Base-by-base conservation (phyloP, 2,797 vertebrate genomes). In the Chiroxiphia lanceolata region DNA sequence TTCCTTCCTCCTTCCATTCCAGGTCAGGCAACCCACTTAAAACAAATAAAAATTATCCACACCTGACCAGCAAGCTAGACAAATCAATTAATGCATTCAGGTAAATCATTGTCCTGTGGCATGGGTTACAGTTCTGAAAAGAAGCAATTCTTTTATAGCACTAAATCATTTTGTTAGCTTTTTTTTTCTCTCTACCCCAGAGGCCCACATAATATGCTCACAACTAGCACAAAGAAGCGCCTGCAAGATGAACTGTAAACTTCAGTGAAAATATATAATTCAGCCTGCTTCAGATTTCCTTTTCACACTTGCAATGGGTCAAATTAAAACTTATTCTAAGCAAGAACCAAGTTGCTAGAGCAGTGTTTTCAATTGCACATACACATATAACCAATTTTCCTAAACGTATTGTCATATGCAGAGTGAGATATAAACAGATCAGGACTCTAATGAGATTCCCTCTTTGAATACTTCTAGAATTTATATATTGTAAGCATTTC, bases 401-500 rank as follows among this genome's bases (percentile, higher is more conserved):
- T 44, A 33, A 33, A 63, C 5, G 18, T 44, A 63, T 33, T 33
- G 29, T 96, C 61, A 60, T 90, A 87, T 87, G 56, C 89, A 97
- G 60, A 88, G 48, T 83, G 42, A 93, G 60, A 91, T 91, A 97
- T 87, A 96, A 97, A 94, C 61, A 91, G 90, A 93, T 95, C 89
- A 89, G 81, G 78, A 79, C 36, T 84, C 53, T 80, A 31, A 83
- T 75, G 42, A 91, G 67, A 71, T 13, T 74, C 17, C 68, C 33
- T 63, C 64, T 21, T 56, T 94, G 71, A 95, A 78, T 97, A 90
- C 94, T 93, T 95, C 76, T 47, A 91, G 15, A 93, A 88, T 96
- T 96, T 96, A 84, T 94, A 83, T 92, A 38, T 56, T 95, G 65
- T 93, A 96, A 88, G 95, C 53, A 95, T 91, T 96, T 97, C 94